These are phyloP conservation scores for Neostethus bicornis DNA, from an alignment of 2,797 vertebrate species.

Conservation along the genomic window DNA sequence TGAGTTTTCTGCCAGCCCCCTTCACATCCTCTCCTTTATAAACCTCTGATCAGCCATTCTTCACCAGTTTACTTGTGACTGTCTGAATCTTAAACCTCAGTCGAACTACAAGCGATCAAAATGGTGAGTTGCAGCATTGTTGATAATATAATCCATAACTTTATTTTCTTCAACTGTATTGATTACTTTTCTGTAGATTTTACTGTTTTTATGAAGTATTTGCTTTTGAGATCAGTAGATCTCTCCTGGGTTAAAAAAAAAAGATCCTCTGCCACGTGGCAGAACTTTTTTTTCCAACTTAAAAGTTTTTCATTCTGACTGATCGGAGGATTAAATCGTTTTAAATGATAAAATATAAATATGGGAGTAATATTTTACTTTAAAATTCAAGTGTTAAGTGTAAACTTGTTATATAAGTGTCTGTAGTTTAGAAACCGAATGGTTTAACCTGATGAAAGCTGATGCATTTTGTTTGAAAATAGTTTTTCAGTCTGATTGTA, in stretches of 20 bases:
- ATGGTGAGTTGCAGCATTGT: conserved; percentile 70
- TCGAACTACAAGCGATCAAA: conserved; percentile 75
- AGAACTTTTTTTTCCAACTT: not conserved
- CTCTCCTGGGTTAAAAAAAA: conserved; percentile 5
- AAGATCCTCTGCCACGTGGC: not conserved
- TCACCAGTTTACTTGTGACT: conserved; percentile 72
- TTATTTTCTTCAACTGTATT: conserved; percentile 4
- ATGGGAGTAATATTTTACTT: too few species aligned
- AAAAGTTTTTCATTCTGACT: conserved; percentile 12
- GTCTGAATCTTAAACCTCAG: conserved; percentile 77
- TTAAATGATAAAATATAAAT: too few species aligned
- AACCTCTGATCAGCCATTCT: conserved; percentile 53
- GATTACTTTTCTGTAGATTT: conserved; percentile 9
- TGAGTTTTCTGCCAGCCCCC: conserved; percentile 59
- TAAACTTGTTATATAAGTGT: too few species aligned
- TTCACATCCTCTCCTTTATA: conserved; percentile 72
- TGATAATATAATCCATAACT: conserved; percentile 49
- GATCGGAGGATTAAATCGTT: too few species aligned
- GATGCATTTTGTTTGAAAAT: too few species aligned
- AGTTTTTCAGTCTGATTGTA: conserved; percentile 15
- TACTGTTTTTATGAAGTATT: conserved; percentile 7
- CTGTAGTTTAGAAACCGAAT: too few species aligned
- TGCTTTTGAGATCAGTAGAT: conserved; percentile 9
- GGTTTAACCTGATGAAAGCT: too few species aligned
- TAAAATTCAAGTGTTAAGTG: too few species aligned